Base-by-base conservation (phyloP, 2,888 invertebrate genomes). In the Rotaria sp. region DNA sequence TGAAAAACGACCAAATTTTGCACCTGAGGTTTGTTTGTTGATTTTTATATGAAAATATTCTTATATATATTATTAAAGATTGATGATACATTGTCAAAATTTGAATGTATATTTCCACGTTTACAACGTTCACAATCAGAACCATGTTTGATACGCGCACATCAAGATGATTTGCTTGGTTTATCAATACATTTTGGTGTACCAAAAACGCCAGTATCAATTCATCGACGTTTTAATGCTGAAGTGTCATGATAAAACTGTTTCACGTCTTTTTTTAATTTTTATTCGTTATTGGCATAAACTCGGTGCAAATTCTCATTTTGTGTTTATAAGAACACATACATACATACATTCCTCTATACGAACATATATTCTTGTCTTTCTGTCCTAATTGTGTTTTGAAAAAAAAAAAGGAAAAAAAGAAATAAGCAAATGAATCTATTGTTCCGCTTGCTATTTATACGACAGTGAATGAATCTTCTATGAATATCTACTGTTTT, bases 1-100 rank as follows among this genome's bases (percentile, higher is more conserved):
- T 15, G 80, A 86, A 35, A 85, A 85, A 50, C 59, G 86, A 48
- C 86, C 85, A 24, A 30, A 50, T 24, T 86, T 86, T n/a, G 30
- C 41, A 26, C 45, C 80, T 26, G 45, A 30, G 24, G 35, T 67
- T 3, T 24, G 3, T 57, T 15, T 21, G 0, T 13, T 35, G 30
- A 50, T 50, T 10, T 30, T 30, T 67, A 5, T 67, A 11, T 67
- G 0, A n/a, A 15, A 15, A 13, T 67, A 67, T 50, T 50, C 18
- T 50, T 18, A 50, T 18, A 1, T 50, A 13, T 18, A 15, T 18
- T 50, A 3, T 50, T 50, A 50, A 18, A 80, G 80, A 80, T 80
- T n/a, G 45, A 80, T 45, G 80, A 80, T 45, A 80, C 80, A n/a
- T 41, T 80, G 45, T 80, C 80, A 26, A 80, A 80, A 80, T 80